Conservation (phyloP, 2,113 vertebrate genomes). For the Epinephelus fuscoguttatus region DNA sequence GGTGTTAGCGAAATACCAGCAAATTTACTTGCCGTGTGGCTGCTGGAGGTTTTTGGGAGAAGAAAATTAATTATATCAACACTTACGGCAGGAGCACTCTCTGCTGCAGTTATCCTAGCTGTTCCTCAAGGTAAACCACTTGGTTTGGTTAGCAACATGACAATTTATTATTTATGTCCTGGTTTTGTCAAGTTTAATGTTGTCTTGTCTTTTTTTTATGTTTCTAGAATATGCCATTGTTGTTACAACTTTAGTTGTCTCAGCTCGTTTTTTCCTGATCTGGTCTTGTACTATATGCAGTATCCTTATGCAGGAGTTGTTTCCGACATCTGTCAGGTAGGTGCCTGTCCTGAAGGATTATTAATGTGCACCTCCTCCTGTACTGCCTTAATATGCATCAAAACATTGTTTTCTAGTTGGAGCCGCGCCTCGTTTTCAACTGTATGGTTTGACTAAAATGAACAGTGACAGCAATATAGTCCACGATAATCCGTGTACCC, state of each 20-base stretch:
- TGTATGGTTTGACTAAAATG: no score
- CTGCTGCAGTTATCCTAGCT: conserved; percentile 50
- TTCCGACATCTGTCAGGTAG: conserved; percentile 72
- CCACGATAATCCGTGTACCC: no score
- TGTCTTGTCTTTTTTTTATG: not conserved
- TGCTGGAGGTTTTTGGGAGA: conserved; percentile 66
- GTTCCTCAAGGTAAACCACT: conserved; percentile 65
- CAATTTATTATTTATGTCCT: rapidly evolving
- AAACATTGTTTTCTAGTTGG: no score
- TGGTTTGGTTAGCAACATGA: not conserved
- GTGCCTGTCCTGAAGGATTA: not conserved
- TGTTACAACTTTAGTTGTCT: conserved; percentile 48
- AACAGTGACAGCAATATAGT: no score
- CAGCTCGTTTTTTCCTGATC: conserved; percentile 56
- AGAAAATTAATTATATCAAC: conserved; percentile 54
- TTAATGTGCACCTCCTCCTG: no score
- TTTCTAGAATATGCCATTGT: conserved; percentile 28
- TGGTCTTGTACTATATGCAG: conserved; percentile 29
- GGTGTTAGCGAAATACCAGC: conserved; percentile 59
- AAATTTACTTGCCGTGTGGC: conserved; percentile 60
- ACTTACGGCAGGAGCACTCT: conserved; percentile 24
- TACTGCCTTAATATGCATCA: no score
- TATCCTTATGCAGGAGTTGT: conserved; percentile 69
- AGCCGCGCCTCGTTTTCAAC: no score
- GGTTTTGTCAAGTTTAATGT: not conserved